A percentile compares a stretch with the other conserved stretches of the same genome.
Evolutionary conservation across 2,888 invertebrate genomes (phyloP).

Genomic region (Brassicogethes aeneus): DNA sequence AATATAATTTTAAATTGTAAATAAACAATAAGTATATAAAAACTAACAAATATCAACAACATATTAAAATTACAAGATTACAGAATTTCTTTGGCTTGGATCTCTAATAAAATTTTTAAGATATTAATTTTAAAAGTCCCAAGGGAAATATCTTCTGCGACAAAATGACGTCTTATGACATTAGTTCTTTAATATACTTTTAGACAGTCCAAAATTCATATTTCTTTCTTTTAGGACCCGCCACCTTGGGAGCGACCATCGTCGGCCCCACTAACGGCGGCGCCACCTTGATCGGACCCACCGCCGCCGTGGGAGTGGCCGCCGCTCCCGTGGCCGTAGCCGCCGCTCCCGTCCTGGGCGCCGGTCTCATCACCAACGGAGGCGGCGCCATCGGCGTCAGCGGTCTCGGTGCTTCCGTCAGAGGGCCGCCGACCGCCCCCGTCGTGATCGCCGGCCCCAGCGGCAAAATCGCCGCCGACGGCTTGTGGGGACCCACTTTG

Average conservation of each 20-base stretch:
- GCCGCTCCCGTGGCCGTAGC: conserved; percentile 17
- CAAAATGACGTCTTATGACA: no score
- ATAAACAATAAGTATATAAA: no score
- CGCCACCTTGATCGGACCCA: conserved; percentile 17
- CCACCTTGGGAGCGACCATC: conserved; percentile 10
- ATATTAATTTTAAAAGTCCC: no score
- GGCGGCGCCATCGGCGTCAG: conserved; percentile 13
- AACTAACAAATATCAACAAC: no score
- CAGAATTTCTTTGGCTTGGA: no score
- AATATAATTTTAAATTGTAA: no score
- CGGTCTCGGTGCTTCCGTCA: conserved; percentile 6
- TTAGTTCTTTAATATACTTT: no score
- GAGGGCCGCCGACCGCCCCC: conserved; percentile 7
- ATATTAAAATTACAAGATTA: no score
- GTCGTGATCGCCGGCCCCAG: conserved; percentile 11
- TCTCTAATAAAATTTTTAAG: no score
- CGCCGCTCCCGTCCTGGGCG: conserved; percentile 15
- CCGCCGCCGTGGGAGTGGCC: conserved; percentile 13
- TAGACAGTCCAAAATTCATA: no score
- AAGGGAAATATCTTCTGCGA: no score
- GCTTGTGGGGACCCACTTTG: conserved; percentile 13
- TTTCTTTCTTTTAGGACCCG: not conserved
- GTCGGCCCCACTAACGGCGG: conserved; percentile 17
- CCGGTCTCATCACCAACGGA: conserved; percentile 12
- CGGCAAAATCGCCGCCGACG: conserved; percentile 12